Percentiles rank a stretch among this genome's conserved stretches.
These are phyloP conservation scores for Euwallacea fornicatus DNA, from an alignment of 1,140 invertebrate genomes.

Conservation along the genomic window DNA sequence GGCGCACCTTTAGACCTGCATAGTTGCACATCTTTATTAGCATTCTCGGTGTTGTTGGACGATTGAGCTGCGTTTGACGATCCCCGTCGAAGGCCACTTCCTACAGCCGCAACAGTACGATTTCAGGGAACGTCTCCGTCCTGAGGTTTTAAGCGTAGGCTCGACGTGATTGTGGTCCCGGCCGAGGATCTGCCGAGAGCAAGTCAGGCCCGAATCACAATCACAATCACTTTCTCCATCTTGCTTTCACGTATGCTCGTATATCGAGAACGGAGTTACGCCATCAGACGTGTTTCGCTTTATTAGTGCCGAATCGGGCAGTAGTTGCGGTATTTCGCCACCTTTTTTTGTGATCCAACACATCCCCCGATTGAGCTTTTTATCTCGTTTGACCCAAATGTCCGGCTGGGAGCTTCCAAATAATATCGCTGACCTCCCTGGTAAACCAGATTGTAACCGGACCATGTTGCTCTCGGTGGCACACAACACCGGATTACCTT, in stretches of 20 bases:
- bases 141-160: too few relatives aligned
- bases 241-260: conserved; percentile 26
- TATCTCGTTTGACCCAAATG: too few relatives aligned
- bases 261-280: conserved; percentile 17
- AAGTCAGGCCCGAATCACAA: neutral
- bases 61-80: neutral
- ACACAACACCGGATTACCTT: neutral
- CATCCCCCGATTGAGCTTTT: too few relatives aligned
- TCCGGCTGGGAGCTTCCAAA: neutral
- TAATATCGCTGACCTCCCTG: neutral
- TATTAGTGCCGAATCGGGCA: neutral
- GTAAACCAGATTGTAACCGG: neutral
- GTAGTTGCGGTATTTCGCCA: too few relatives aligned
- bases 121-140: too few relatives aligned
- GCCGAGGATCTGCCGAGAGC: conserved; percentile 1
- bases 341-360: too few relatives aligned
- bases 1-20: neutral
- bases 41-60: neutral
- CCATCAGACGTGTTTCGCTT: conserved; percentile 8
- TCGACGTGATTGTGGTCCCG: neutral
- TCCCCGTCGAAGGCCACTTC: neutral
- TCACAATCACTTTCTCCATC: conserved; percentile 30
- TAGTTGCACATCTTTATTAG: conserved; percentile 4
- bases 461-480: neutral
- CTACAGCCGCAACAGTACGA: neutral